Conservation (phyloP, 2,113 vertebrate genomes). For the Carollia perspicillata region DNA sequence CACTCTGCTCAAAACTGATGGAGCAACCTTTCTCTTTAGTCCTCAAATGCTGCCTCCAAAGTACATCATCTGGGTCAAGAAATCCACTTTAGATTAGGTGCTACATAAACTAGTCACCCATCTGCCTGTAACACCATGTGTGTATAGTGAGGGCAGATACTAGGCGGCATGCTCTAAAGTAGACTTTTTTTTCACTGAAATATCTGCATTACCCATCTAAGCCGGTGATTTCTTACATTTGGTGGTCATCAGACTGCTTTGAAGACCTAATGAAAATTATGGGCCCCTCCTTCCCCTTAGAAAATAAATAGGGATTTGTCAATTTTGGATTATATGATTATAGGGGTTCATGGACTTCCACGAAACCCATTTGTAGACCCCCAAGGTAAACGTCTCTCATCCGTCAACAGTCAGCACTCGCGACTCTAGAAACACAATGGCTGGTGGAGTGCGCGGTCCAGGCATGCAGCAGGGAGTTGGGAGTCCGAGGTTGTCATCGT, state of each 20-base stretch:
- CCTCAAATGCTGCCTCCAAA: background rate
- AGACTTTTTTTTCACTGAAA: background rate
- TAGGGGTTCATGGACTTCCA: background rate
- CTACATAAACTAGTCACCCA: background rate
- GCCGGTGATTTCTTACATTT: background rate
- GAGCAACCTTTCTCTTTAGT: background rate
- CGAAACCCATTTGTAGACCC: background rate
- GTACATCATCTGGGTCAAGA: background rate
- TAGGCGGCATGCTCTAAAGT: background rate
- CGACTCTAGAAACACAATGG: background rate
- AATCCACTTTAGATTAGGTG: background rate
- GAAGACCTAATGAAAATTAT: background rate
- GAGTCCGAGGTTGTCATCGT: background rate
- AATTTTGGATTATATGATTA: background rate
- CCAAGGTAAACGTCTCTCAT: background rate
- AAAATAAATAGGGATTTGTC: background rate
- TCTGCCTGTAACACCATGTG: background rate
- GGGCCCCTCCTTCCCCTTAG: background rate
- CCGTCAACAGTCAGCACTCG: background rate
- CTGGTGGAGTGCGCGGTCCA: background rate
- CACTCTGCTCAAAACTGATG: background rate
- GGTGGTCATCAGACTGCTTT: background rate
- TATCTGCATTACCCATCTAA: background rate
- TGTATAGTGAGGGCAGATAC: background rate
- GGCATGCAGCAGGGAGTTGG: fast-evolving